Conservation (phyloP, 2,888 invertebrate species). For the Amiota mariae region DNA sequence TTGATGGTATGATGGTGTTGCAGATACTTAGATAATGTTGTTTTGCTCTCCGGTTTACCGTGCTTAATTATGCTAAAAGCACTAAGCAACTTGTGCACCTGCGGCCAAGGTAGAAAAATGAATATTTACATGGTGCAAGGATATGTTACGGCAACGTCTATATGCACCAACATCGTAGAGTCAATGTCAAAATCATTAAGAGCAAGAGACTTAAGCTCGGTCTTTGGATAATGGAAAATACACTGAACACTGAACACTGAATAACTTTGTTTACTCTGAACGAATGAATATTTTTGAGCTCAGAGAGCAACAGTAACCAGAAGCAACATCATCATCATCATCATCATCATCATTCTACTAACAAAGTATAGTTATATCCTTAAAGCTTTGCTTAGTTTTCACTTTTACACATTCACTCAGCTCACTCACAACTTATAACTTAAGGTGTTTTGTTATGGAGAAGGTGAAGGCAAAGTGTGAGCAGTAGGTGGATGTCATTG, state of each 20-base stretch:
- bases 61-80: constrained; percentile 61
- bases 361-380: background rate
- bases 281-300: too few species aligned
- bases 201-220: too few species aligned
- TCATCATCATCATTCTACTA: background rate
- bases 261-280: too few species aligned
- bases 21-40: background rate
- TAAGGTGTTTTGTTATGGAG: constrained; percentile 26
- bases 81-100: constrained; percentile 50
- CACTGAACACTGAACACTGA: background rate
- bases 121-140: constrained; percentile 49
- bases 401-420: background rate
- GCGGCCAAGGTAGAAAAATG: constrained; percentile 42
- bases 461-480: background rate
- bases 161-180: constrained; percentile 11
- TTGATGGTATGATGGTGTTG: too few species aligned
- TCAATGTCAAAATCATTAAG: constrained; percentile 59
- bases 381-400: constrained; percentile 2
- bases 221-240: background rate
- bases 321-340: background rate
- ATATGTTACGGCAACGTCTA: background rate
- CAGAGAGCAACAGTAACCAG: background rate
- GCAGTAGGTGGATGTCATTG: constrained; percentile 16
- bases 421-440: background rate
- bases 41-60: constrained; percentile 20